Base-by-base conservation (phyloP, 2,888 invertebrate genomes). In the Salticus scenicus region DNA sequence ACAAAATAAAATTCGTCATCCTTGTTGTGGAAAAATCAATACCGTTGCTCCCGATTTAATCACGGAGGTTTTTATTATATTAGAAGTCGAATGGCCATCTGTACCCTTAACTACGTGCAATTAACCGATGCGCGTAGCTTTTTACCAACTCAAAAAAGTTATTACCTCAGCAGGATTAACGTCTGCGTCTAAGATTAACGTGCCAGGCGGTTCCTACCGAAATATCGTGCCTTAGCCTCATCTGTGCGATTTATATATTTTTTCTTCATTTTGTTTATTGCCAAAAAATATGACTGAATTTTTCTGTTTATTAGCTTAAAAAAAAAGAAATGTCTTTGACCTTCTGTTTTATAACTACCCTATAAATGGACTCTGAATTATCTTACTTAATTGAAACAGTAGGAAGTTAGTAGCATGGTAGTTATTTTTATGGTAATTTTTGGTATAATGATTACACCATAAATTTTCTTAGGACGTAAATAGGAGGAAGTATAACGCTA, bases 111-210 rank as follows among this genome's bases (percentile, higher is more conserved):
- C 24, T 57, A 57, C 24, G 5, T 7, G 57, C 24, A 57, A 57
- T 57, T 57, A 57, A 57, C 20, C 17, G 57, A 57, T 57, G 24
- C 57, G 17, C 17, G 12, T 24, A 47, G 17, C 24, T 24, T 57
- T 57, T 24, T 20, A 57, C 57, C 1, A 57, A 57, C 24, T 57
- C 57, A 12, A 57, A 47, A 57, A 57, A 5, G 57, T 24, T 57
- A 57, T 57, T n/a, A 57, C 57, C 57, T 5, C 57, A 57, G 57
- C 57, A 24, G 57, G 57, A 57, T 57, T 57, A 57, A 57, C 24
- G 57, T 57, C 24, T n/a, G 20, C 4, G 5, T 24, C 5, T 5
- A 12, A 57, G 17, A 57, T 57, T 57, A 57, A 57, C 57, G 24
- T 24, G 57, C 20, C 57, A 24, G 57, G 57, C 24, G 57, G 57